phyloP scores from a whole-genome alignment of 35 echinoderm and acorn worm genomes.

The Ophiothrix spiculata region DNA sequence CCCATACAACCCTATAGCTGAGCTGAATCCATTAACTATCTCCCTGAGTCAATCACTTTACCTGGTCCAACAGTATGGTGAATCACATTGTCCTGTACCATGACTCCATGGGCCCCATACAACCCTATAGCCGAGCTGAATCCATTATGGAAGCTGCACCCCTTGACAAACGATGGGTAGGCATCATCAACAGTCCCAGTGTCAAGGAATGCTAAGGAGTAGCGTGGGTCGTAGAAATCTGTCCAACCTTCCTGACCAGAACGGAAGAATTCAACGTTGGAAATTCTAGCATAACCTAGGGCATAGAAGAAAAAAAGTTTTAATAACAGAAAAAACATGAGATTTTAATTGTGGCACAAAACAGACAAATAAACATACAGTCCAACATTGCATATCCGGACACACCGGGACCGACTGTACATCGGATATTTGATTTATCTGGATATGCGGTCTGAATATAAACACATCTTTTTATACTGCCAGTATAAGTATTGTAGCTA shows the following conservation, averaged over 20 bases:
- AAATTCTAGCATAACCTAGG: slow-evolving; percentile 75
- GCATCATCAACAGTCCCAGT: slow-evolving; percentile 49
- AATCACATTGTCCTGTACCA: slow-evolving; percentile 80
- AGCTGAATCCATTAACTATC: too few relatives aligned
- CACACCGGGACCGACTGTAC: too few relatives aligned
- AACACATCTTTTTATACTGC: too few relatives aligned
- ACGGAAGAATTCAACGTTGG: slow-evolving; percentile 82
- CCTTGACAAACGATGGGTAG: slow-evolving; percentile 67
- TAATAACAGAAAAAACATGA: too few relatives aligned
- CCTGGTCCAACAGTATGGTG: slow-evolving; percentile 91
- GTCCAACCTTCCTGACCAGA: slow-evolving; percentile 89
- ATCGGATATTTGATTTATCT: too few relatives aligned
- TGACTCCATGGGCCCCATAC: slow-evolving; percentile 57
- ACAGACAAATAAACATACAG: too few relatives aligned
- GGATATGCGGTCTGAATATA: too few relatives aligned
- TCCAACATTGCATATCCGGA: too few relatives aligned
- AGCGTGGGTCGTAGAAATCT: slow-evolving; percentile 89
- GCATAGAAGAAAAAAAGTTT: not conserved
- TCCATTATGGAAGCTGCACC: slow-evolving; percentile 90
- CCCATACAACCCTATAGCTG: too few relatives aligned
- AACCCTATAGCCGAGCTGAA: slow-evolving; percentile 91
- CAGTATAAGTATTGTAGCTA: too few relatives aligned
- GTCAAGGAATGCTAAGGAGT: slow-evolving; percentile 83
- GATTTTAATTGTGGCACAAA: too few relatives aligned
- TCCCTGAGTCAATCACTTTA: slow-evolving; percentile 19